Evolutionary conservation across 2,797 vertebrate species (phyloP), one percentile per base, ranked within the genome.

Genomic region (Tenualosa ilisha): DNA sequence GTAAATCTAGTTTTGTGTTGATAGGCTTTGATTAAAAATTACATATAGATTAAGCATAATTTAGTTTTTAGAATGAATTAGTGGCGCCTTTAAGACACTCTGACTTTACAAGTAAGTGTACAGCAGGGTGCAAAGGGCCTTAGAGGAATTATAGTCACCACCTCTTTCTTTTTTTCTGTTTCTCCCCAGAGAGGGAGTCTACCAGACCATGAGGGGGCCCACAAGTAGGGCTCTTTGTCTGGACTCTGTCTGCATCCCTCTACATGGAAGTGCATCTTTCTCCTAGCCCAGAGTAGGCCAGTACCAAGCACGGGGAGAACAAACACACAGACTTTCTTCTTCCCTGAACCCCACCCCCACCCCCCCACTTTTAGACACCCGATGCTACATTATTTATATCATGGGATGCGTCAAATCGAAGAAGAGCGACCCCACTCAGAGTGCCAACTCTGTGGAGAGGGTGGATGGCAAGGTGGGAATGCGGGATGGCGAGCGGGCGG

Each of bases 371-470:
- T 40, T 40, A 79, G 40, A 79, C 17, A 90, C 83, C 90, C 91
- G 84, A 95, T 94, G 94, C 91, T 75, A 88, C 92, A 92, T 89
- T 89, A 86, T 88, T 89, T 81, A 89, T 92, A 97, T 92, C 86
- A 99, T 99, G 98, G 98, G 98, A 92, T 99, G 98, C 86, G 94
- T 98, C 92, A 99, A 99, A 94, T 99, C 98, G 91, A 99, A 98
- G 94, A 94, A 93, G 89, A 90, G 93, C 75, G 93, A 96, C 86
- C 88, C 93, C 0, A 91, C 92, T 87, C 93, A 95, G n/a, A 92
- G 92, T 68, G 90, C 94, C 0, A 89, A 92, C 31, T 92, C 91
- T 31, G 87, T 88, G 1, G 94, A 95, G 40, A 90, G 84, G 82
- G 82, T 40, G 79, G 90, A 93, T 1, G 89, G 86, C 87, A 89